These are phyloP conservation scores for Samia ricini DNA, from an alignment of 1,140 invertebrate species.

Conservation along the genomic window DNA sequence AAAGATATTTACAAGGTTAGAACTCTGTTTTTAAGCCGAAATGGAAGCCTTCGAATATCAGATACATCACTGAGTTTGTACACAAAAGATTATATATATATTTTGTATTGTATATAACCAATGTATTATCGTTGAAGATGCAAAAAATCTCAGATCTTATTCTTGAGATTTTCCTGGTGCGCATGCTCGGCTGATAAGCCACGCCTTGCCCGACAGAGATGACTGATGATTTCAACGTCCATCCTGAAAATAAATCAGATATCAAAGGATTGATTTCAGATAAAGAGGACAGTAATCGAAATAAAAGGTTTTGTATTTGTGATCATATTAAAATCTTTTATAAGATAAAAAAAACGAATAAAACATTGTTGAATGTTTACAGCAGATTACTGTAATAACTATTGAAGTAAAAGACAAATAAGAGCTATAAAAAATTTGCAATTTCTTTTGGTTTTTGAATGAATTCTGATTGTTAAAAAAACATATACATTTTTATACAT, in stretches of 20 bases:
- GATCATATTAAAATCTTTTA: background rate
- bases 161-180: slow-evolving; percentile 53
- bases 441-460: too few species aligned
- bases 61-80: background rate
- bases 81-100: background rate
- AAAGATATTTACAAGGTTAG: background rate
- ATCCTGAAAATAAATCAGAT: slow-evolving; percentile 33
- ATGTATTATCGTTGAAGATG: slow-evolving; percentile 37
- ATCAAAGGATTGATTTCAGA: slow-evolving; percentile 45
- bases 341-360: too few species aligned
- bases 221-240: slow-evolving; percentile 41
- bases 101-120: slow-evolving; percentile 28
- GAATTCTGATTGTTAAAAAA: too few species aligned
- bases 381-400: too few species aligned
- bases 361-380: too few species aligned
- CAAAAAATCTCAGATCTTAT: slow-evolving; percentile 56
- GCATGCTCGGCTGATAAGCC: slow-evolving; percentile 55
- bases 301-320: slow-evolving; percentile 31
- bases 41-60: background rate
- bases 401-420: too few species aligned
- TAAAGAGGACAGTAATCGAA: slow-evolving; percentile 34
- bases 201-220: slow-evolving; percentile 62
- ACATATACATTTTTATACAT: too few species aligned
- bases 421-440: too few species aligned
- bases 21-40: background rate